Conservation (phyloP, 2,113 vertebrate genomes). For the Mandrillus leucophaeus region DNA sequence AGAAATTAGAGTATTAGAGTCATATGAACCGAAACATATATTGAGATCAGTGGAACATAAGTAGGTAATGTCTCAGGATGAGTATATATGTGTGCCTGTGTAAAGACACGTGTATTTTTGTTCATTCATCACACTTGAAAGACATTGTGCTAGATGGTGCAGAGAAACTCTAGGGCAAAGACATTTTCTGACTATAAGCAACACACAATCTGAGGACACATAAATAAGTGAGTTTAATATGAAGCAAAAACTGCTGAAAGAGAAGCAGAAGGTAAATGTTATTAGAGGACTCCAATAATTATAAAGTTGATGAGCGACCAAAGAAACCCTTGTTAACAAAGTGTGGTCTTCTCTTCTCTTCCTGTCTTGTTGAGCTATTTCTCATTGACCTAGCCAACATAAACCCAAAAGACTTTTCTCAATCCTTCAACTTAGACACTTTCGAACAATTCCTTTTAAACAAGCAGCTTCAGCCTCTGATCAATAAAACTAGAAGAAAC, state of each 20-base stretch:
- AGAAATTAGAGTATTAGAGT: not conserved
- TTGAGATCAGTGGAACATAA: not conserved
- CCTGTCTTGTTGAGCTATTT: not conserved
- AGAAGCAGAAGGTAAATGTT: not conserved
- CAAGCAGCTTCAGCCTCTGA: conserved; percentile 2
- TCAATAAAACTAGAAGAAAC: conserved; percentile 25
- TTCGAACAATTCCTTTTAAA: conserved; percentile 41
- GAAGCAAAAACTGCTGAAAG: not conserved
- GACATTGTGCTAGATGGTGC: not conserved
- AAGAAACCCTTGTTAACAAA: not conserved
- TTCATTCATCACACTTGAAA: not conserved
- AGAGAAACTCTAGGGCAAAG: not conserved
- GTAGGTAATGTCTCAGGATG: not conserved
- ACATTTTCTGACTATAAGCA: not conserved
- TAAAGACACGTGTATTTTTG: not conserved
- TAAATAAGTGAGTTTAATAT: not conserved
- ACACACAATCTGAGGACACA: not conserved
- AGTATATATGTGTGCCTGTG: not conserved
- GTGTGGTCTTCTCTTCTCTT: not conserved
- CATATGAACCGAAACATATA: not conserved
- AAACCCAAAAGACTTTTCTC: not conserved
- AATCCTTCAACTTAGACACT: not conserved
- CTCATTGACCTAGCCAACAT: not conserved
- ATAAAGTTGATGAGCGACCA: not conserved
- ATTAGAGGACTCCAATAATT: not conserved